These are phyloP conservation scores for Heloderma charlesbogerti DNA, from an alignment of 2,113 vertebrate species.

Conservation along the genomic window DNA sequence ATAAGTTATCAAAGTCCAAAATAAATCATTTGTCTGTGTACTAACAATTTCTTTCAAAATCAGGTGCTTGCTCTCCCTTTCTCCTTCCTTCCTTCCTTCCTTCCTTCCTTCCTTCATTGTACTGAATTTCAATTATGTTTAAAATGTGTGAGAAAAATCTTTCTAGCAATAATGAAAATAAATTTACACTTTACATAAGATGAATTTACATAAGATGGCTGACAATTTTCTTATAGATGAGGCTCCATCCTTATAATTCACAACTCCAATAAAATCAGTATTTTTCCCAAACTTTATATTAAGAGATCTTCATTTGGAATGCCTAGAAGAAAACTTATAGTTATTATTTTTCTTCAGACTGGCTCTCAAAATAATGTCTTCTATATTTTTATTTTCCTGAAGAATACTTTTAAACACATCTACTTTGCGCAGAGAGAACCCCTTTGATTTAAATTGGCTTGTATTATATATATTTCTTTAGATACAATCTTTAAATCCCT, in stretches of 20 bases:
- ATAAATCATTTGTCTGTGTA: constrained; percentile 24
- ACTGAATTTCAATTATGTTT: constrained; percentile 32
- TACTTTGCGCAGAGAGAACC: constrained; percentile 47
- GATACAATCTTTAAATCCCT: constrained; percentile 57
- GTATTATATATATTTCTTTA: constrained; percentile 43
- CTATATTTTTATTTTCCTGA: constrained; percentile 36
- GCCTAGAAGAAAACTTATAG: constrained; percentile 37
- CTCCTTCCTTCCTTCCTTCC: too few species aligned
- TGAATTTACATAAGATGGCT: constrained; percentile 13
- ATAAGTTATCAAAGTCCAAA: constrained; percentile 37
- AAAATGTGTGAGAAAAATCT: constrained; percentile 1
- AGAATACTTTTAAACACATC: constrained; percentile 25
- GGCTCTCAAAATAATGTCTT: constrained; percentile 39
- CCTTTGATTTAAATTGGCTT: constrained; percentile 36
- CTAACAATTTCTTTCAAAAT: constrained; percentile 41
- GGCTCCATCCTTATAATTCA: constrained; percentile 51
- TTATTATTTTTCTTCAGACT: constrained; percentile 42
- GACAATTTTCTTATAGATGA: neutral
- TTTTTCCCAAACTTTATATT: constrained; percentile 45
- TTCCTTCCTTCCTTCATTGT: constrained; percentile 20
- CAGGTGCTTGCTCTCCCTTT: constrained; percentile 31
- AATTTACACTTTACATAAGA: constrained; percentile 30
- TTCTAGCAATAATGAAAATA: constrained; percentile 39
- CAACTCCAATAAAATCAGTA: neutral
- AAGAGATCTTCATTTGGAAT: constrained; percentile 22